These are phyloP conservation scores for Lordiphosa collinella DNA, from an alignment of 1,140 invertebrate genomes.

Conservation along the genomic window DNA sequence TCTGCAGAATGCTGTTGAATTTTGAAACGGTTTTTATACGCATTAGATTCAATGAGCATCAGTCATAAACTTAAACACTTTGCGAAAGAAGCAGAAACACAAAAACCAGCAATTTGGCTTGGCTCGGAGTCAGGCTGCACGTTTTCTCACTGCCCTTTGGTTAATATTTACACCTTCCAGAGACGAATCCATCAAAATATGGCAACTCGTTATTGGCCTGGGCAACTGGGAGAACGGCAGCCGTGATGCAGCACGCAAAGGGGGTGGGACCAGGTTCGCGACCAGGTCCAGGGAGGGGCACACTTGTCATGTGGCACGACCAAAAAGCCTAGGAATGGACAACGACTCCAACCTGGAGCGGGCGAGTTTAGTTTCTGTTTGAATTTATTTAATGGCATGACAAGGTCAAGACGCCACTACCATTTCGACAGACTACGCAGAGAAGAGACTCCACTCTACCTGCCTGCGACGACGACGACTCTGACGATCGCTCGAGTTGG, in stretches of 20 bases:
- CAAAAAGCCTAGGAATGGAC: background rate
- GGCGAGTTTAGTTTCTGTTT: slow-evolving; percentile 70
- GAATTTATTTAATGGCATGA: slow-evolving; percentile 74
- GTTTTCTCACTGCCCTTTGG: slow-evolving; percentile 67
- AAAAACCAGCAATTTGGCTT: slow-evolving; percentile 2
- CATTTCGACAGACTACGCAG: slow-evolving; percentile 38
- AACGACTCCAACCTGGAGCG: slow-evolving; percentile 2
- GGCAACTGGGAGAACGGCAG: slow-evolving; percentile 8
- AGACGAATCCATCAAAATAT: slow-evolving; percentile 73
- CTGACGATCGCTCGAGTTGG: slow-evolving; percentile 58
- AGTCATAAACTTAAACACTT: slow-evolving; percentile 41
- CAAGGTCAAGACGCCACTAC: slow-evolving; percentile 73
- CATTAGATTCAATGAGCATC: slow-evolving; percentile 50
- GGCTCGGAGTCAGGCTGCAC: slow-evolving; percentile 21
- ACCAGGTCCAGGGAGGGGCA: slow-evolving; percentile 36
- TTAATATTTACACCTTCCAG: slow-evolving; percentile 70
- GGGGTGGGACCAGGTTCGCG: slow-evolving; percentile 16
- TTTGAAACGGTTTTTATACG: slow-evolving; percentile 27
- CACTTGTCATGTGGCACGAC: slow-evolving; percentile 64
- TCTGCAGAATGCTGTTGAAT: too few species aligned
- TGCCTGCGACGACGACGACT: slow-evolving; percentile 19
- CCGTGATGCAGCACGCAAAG: slow-evolving; percentile 19
- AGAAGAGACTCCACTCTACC: background rate
- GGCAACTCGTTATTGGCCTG: slow-evolving; percentile 62
- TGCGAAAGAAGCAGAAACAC: slow-evolving; percentile 17